phyloP scores from a whole-genome alignment of 1,140 invertebrate species.

The Pseudomyrmex concolor region DNA sequence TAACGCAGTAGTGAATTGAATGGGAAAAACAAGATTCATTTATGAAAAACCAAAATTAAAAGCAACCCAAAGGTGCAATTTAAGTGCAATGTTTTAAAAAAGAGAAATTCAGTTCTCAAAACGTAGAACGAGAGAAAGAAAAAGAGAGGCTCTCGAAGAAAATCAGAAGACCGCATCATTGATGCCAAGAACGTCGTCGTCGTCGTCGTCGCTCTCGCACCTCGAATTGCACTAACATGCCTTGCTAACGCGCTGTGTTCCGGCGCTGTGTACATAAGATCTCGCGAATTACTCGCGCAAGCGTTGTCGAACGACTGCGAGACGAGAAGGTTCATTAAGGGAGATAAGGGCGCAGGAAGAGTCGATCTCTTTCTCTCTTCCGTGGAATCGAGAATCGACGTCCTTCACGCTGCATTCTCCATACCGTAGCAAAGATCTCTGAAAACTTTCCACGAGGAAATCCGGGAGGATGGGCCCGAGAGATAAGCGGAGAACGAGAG shows the following conservation, averaged over 20 bases:
- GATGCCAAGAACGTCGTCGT: background rate
- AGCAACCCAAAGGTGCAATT: no score
- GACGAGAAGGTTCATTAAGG: conserved; percentile 61
- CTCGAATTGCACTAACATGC: conserved; percentile 40
- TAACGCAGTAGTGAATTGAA: no score
- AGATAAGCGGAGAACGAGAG: background rate
- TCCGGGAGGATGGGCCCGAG: conserved; percentile 49
- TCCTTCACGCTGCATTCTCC: conserved; percentile 44
- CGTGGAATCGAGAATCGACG: conserved; percentile 26
- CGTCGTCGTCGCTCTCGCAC: background rate
- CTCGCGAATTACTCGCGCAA: conserved; percentile 51
- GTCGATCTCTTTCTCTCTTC: conserved; percentile 54
- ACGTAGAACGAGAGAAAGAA: background rate
- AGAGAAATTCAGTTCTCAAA: background rate
- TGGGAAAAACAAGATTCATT: no score
- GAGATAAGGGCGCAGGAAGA: conserved; percentile 58
- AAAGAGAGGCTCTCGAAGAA: background rate
- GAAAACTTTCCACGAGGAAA: conserved; percentile 62
- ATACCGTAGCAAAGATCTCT: background rate
- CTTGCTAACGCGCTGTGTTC: conserved; percentile 41
- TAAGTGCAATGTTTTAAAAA: background rate
- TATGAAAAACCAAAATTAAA: no score
- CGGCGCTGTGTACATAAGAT: conserved; percentile 54
- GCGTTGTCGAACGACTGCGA: conserved; percentile 45
- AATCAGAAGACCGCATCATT: conserved; percentile 5